These are phyloP conservation scores for Meloe dianella DNA, from an alignment of 2,888 invertebrate species.

Conservation along the genomic window DNA sequence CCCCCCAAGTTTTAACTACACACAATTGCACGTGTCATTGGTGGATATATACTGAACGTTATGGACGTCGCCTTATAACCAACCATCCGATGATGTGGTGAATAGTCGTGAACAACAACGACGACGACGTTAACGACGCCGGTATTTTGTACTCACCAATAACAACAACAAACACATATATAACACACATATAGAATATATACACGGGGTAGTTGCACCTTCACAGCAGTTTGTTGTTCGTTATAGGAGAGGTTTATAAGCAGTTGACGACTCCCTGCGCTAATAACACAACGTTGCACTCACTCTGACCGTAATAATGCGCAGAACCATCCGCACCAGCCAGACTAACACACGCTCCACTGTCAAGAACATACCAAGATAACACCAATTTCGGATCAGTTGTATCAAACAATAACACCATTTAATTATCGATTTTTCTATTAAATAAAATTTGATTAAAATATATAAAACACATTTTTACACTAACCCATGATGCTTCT, in stretches of 20 bases:
- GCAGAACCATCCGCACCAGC: constrained; percentile 58
- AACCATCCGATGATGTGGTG: constrained; percentile 48
- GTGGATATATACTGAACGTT: constrained; percentile 51
- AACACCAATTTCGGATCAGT: constrained; percentile 42
- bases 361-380: constrained; percentile 49
- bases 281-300: constrained; percentile 60
- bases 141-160: constrained; percentile 54
- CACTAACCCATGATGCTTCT: constrained; percentile 61
- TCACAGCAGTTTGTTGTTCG: constrained; percentile 53
- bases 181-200: not conserved
- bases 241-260: constrained; percentile 41
- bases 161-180: not conserved
- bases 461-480: too few relatives aligned
- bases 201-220: constrained; percentile 55
- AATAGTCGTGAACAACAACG: too few relatives aligned
- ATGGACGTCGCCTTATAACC: constrained; percentile 49
- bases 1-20: constrained; percentile 11
- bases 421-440: constrained; percentile 40
- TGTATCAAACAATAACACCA: constrained; percentile 40
- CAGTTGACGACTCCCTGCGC: constrained; percentile 62
- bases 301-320: constrained; percentile 59
- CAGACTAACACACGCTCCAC: constrained; percentile 50
- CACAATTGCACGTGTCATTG: constrained; percentile 55
- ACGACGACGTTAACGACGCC: constrained; percentile 51
- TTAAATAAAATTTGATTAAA: constrained; percentile 20